Percentiles rank a stretch among this genome's conserved stretches.
Conservation (phyloP, 2,113 vertebrate species). For the Dolichotis patagonum region DNA sequence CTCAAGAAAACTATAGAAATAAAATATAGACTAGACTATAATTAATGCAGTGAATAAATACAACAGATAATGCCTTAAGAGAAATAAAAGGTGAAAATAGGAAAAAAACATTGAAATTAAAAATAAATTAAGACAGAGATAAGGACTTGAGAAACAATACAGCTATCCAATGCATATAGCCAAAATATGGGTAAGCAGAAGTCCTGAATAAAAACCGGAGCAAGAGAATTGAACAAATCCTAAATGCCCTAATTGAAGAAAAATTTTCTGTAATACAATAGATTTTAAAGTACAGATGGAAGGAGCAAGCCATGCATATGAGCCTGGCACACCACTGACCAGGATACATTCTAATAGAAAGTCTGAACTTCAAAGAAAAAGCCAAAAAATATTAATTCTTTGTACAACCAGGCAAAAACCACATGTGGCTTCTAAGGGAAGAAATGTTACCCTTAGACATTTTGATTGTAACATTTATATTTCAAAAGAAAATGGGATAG, state of each 20-base stretch:
- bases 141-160: constrained; percentile 3
- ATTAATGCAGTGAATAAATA: not conserved
- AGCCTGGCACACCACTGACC: not conserved
- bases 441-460: constrained; percentile 13
- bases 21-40: not conserved
- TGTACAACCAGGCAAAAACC: not conserved
- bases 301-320: not conserved
- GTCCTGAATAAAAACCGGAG: not conserved
- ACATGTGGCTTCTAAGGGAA: not conserved
- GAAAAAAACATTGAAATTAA: not conserved
- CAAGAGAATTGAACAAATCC: not conserved
- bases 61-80: not conserved
- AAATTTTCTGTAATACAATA: not conserved
- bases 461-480: not conserved
- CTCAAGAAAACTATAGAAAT: constrained; percentile 38
- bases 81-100: not conserved
- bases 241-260: not conserved
- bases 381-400: not conserved
- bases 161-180: not conserved
- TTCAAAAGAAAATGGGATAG: not conserved
- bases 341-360: not conserved
- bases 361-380: not conserved
- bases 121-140: constrained; percentile 3
- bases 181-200: not conserved
- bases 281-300: not conserved